A percentile compares a stretch with the other conserved stretches of the same genome.
phyloP scores from a whole-genome alignment of 2,888 invertebrate genomes.

The Cancer borealis region DNA sequence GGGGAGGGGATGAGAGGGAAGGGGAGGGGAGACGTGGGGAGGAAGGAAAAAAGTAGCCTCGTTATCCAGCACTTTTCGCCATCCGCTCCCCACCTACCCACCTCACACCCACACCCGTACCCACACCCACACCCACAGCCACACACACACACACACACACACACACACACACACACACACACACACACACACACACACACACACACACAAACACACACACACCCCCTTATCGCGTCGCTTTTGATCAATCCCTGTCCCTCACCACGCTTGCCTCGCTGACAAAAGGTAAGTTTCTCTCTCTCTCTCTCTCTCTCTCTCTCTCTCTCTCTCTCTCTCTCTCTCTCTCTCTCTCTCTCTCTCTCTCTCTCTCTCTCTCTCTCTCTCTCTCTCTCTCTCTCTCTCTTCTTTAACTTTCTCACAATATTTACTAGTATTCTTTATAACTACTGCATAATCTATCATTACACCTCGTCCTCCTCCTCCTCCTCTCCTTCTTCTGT shows the following conservation, averaged over 20 bases:
- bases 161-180: not conserved
- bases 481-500: not conserved
- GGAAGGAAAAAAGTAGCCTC: slow-evolving; percentile 49
- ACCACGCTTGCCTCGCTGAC: not conserved
- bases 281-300: slow-evolving; percentile 36
- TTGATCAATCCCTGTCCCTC: not conserved
- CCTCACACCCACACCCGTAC: not conserved
- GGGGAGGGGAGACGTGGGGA: not conserved
- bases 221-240: not conserved
- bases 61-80: slow-evolving; percentile 51
- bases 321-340: not conserved
- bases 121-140: not conserved
- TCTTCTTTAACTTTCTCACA: not conserved
- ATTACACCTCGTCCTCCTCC: not conserved
- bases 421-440: not conserved
- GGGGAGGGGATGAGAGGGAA: not conserved
- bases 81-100: not conserved
- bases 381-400: slow-evolving; percentile 30
- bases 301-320: not conserved
- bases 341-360: slow-evolving; percentile 12
- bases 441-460: not conserved
- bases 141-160: not conserved
- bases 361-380: not conserved
- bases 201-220: not conserved
- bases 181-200: not conserved